Evolutionary conservation across 2,113 vertebrate genomes (phyloP).

Genomic region (Electrona antarctica): DNA sequence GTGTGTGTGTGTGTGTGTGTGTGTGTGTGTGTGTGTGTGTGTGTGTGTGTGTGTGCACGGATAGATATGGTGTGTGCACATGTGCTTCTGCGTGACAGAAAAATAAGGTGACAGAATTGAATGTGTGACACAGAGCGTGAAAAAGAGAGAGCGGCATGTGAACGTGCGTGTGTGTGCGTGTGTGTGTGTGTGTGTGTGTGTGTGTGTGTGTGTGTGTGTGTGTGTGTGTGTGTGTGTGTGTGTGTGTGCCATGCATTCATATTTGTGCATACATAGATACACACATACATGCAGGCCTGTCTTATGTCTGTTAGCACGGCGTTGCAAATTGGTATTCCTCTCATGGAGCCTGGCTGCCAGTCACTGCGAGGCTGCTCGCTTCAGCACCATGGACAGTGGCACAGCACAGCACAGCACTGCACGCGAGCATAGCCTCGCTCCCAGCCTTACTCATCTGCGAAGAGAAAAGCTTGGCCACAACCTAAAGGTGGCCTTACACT

Average conservation of each 20-base stretch:
- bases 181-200: neutral
- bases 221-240: neutral
- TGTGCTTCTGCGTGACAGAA: constrained; percentile 17
- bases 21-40: neutral
- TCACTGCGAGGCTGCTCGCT: constrained; percentile 28
- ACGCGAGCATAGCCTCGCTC: no score
- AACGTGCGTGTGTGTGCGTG: neutral
- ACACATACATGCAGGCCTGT: neutral
- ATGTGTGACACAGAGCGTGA: neutral
- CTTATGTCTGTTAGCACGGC: constrained; percentile 13
- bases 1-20: constrained; percentile 9
- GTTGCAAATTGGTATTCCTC: constrained; percentile 30
- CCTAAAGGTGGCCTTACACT: no score
- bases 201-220: neutral
- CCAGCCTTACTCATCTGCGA: no score
- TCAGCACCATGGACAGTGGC: constrained; percentile 72
- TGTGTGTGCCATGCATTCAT: neutral
- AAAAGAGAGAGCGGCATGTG: neutral
- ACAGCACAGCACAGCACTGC: neutral
- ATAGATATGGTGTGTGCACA: no score
- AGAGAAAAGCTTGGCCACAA: no score
- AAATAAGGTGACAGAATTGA: constrained; percentile 3
- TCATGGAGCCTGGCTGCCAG: constrained; percentile 30
- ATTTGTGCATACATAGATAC: neutral
- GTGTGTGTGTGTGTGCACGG: constrained; percentile 15